Conservation (phyloP, 2,888 invertebrate species). For the Mellilla xanthometata region DNA sequence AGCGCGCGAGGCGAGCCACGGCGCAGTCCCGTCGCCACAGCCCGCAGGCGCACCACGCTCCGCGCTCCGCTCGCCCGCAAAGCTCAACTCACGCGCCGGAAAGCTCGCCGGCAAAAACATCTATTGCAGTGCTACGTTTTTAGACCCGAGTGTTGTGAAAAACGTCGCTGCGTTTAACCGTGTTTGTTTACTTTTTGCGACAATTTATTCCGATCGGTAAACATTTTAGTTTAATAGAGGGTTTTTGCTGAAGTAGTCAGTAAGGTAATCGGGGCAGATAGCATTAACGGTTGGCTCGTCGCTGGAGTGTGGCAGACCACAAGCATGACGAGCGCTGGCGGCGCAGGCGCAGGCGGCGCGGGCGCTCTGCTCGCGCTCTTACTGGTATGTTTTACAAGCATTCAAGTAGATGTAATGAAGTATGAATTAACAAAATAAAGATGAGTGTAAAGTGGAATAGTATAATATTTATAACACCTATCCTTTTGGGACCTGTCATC, state of each 20-base stretch:
- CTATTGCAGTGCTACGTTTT: conserved; percentile 24
- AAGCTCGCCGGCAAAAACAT: conserved; percentile 31
- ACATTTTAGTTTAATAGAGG: conserved; percentile 27
- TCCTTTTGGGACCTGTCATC: too few species aligned
- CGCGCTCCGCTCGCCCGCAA: conserved; percentile 36
- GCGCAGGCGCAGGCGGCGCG: too few species aligned
- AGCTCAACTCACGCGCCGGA: conserved; percentile 38
- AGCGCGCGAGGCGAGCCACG: conserved; percentile 56
- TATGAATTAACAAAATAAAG: too few species aligned
- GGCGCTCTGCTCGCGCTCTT: conserved; percentile 70
- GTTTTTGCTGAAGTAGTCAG: conserved; percentile 62
- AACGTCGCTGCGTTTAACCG: conserved; percentile 28
- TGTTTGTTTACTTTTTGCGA: conserved; percentile 34
- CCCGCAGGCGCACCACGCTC: conserved; percentile 58
- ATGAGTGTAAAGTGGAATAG: too few species aligned
- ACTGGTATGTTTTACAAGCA: conserved; percentile 58
- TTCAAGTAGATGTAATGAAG: too few species aligned
- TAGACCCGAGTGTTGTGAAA: conserved; percentile 39
- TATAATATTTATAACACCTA: too few species aligned
- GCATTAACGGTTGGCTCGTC: conserved; percentile 80
- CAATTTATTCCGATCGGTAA: conserved; percentile 29
- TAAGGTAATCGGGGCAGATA: conserved; percentile 81
- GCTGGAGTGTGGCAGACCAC: conserved; percentile 80
- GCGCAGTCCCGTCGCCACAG: conserved; percentile 68
- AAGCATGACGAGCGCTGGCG: conserved; percentile 78